These are phyloP conservation scores for Upupa epops DNA, from an alignment of 2,113 vertebrate genomes.

Conservation along the genomic window DNA sequence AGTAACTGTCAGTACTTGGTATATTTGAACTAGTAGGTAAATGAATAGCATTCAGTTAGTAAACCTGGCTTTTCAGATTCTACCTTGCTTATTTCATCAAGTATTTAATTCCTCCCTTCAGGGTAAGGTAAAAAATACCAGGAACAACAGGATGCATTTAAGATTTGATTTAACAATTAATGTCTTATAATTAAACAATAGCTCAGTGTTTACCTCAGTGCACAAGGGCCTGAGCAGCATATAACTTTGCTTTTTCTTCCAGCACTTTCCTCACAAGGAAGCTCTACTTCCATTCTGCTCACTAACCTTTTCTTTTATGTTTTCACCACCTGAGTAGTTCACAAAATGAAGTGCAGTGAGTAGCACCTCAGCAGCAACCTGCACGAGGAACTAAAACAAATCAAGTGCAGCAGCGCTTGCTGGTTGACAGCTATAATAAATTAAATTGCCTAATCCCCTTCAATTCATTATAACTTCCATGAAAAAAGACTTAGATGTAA, in stretches of 20 bases:
- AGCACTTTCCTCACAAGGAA: neutral
- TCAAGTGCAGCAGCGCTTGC: neutral
- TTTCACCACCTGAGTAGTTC: conserved; percentile 39
- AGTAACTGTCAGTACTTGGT: neutral
- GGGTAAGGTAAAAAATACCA: neutral
- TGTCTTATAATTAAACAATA: neutral
- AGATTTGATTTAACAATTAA: neutral
- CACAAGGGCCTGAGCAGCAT: neutral
- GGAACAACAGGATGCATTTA: neutral
- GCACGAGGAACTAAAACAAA: neutral
- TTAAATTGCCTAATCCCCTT: conserved; percentile 33
- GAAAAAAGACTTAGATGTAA: conserved; percentile 42
- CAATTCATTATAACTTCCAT: conserved; percentile 31
- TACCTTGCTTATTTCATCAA: neutral
- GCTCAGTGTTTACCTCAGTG: neutral
- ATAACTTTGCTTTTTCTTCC: neutral
- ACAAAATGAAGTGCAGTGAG: conserved; percentile 7
- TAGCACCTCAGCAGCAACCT: neutral
- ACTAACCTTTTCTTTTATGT: neutral
- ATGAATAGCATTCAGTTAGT: neutral
- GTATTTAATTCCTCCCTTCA: neutral
- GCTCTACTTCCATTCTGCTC: neutral
- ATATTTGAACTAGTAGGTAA: neutral
- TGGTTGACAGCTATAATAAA: conserved; percentile 52
- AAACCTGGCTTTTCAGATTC: neutral